These are phyloP conservation scores for Babyrousa celebensis DNA, from an alignment of 2,797 vertebrate genomes.

Conservation along the genomic window DNA sequence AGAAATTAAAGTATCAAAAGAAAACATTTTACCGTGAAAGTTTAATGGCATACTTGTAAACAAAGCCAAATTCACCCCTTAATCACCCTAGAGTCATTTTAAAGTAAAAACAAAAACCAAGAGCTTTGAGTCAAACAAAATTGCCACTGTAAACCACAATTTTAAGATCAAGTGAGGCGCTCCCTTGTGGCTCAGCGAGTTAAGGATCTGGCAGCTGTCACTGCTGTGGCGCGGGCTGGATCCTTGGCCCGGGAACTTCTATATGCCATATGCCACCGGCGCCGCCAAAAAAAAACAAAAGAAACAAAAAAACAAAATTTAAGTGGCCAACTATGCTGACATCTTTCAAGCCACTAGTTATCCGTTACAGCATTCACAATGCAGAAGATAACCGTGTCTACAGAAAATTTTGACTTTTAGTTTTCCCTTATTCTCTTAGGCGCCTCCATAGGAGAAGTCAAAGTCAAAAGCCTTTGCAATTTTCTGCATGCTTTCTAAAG, in stretches of 20 bases:
- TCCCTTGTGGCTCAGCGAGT: no score
- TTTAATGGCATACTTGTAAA: conserved; percentile 8
- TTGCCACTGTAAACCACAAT: not conserved
- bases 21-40: conserved; percentile 59
- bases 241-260: no score
- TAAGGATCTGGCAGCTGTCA: no score
- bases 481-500: not conserved
- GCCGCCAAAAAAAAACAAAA: no score
- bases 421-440: not conserved
- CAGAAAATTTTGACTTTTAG: conserved; percentile 8
- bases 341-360: conserved; percentile 40
- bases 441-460: not conserved
- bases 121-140: not conserved
- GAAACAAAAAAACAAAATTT: no score
- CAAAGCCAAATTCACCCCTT: not conserved
- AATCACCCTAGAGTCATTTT: not conserved
- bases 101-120: conserved; percentile 60
- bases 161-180: conserved; percentile 66
- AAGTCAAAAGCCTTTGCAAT: conserved; percentile 63
- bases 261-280: no score
- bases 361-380: not conserved
- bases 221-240: no score
- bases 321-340: not conserved
- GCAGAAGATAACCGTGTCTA: conserved; percentile 41
- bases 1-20: not conserved